phyloP scores from a whole-genome alignment of 23 tunicate genomes.

The Styela plicata region DNA sequence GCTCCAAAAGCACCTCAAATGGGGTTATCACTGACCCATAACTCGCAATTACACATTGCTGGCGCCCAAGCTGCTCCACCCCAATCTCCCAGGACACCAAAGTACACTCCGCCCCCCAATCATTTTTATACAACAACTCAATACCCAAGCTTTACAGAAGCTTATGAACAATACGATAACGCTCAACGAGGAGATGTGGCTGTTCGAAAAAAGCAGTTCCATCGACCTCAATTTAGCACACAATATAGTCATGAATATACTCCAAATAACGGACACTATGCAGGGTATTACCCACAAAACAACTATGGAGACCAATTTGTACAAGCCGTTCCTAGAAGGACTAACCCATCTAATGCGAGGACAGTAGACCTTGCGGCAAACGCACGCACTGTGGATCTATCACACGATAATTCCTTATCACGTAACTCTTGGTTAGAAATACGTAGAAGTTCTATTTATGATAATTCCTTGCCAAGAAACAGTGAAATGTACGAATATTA shows the following conservation, averaged over 20 bases:
- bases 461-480: conserved; percentile 77
- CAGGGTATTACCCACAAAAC: neutral
- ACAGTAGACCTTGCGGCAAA: conserved; percentile 16
- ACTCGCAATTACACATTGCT: neutral
- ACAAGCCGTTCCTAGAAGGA: conserved; percentile 11
- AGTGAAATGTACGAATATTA: conserved; percentile 73
- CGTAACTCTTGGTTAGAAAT: conserved; percentile 30
- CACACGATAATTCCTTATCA: conserved; percentile 12
- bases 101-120: conserved; percentile 19
- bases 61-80: neutral
- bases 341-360: conserved; percentile 13
- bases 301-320: conserved; percentile 23
- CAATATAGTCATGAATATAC: neutral
- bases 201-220: conserved; percentile 5
- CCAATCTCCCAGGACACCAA: neutral
- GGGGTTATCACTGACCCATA: neutral
- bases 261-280: neutral
- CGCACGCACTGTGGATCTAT: conserved; percentile 27
- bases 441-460: conserved; percentile 67
- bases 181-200: neutral
- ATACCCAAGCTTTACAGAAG: neutral
- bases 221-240: neutral
- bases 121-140: conserved; percentile 7
- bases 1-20: neutral
- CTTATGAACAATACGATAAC: conserved; percentile 32